phyloP scores from a whole-genome alignment of 2,113 vertebrate species.

The Prionailurus viverrinus region DNA sequence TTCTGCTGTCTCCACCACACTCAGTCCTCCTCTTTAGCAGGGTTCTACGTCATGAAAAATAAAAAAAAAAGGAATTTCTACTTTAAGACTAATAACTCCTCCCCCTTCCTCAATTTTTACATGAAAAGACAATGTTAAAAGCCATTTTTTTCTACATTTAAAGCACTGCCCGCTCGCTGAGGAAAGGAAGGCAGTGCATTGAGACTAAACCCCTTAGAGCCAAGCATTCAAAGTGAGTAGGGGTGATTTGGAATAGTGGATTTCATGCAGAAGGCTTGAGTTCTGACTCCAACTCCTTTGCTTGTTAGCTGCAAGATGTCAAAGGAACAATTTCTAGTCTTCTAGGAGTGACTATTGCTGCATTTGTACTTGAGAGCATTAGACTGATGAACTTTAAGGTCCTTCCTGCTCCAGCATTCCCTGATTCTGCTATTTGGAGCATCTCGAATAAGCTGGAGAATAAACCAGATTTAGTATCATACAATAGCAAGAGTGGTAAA shows the following conservation, averaged over 20 bases:
- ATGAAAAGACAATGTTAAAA: not conserved
- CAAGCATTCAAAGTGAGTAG: not conserved
- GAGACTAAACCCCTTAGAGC: not conserved
- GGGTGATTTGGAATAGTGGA: accelerated
- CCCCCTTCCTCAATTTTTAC: not conserved
- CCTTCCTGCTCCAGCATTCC: not conserved
- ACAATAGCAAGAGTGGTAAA: not conserved
- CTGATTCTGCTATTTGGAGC: not conserved
- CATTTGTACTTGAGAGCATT: not conserved
- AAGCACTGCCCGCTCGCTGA: not conserved
- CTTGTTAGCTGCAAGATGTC: not conserved
- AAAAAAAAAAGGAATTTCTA: slow-evolving; percentile 28
- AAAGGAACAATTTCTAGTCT: not conserved
- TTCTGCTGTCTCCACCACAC: not conserved
- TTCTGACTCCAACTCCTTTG: not conserved
- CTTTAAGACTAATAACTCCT: slow-evolving; percentile 54
- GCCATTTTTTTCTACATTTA: not conserved
- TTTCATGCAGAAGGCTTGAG: not conserved
- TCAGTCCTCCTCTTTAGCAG: not conserved
- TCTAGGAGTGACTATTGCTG: not conserved
- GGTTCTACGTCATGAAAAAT: not conserved
- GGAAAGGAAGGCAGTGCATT: not conserved
- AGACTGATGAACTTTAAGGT: not conserved
- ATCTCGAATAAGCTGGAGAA: not conserved
- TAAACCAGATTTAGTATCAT: not conserved